These are phyloP conservation scores for Cheiracanthium punctorium DNA, from an alignment of 2,888 invertebrate genomes.

Conservation along the genomic window DNA sequence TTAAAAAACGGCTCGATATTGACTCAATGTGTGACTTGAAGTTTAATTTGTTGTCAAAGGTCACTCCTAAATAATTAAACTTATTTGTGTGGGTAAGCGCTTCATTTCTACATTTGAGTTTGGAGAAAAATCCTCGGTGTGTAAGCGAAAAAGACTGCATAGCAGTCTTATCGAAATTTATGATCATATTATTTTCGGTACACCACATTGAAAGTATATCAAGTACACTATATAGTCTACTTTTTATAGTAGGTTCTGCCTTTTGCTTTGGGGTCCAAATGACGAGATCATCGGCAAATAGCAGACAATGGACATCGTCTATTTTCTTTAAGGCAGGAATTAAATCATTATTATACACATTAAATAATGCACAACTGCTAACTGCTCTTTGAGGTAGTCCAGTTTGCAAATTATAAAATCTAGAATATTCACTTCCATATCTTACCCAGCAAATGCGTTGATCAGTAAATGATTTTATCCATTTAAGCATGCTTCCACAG, in stretches of 20 bases:
- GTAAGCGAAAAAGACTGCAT: not conserved
- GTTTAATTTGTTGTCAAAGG: conserved; percentile 15
- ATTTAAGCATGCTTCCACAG: not conserved
- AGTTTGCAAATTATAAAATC: not conserved
- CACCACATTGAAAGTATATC: not conserved
- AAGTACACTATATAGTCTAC: not conserved
- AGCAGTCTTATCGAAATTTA: conserved; percentile 1
- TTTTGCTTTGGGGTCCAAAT: conserved; percentile 12
- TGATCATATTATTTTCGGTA: not conserved
- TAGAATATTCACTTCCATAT: conserved; percentile 14
- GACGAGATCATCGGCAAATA: not conserved
- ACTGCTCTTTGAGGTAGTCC: conserved; percentile 28
- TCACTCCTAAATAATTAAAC: conserved; percentile 7
- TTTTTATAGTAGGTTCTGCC: not conserved
- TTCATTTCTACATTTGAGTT: not conserved
- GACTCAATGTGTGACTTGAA: conserved; percentile 8
- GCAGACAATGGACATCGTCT: not conserved
- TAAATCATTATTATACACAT: conserved; percentile 14
- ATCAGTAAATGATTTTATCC: conserved; percentile 3
- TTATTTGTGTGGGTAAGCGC: not conserved
- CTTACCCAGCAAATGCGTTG: not conserved
- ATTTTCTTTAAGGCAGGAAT: not conserved
- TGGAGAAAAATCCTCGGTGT: not conserved
- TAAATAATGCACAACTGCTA: not conserved
- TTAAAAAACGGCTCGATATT: not conserved